Conservation (phyloP, 2,888 invertebrate species). For the Eurois occulta region DNA sequence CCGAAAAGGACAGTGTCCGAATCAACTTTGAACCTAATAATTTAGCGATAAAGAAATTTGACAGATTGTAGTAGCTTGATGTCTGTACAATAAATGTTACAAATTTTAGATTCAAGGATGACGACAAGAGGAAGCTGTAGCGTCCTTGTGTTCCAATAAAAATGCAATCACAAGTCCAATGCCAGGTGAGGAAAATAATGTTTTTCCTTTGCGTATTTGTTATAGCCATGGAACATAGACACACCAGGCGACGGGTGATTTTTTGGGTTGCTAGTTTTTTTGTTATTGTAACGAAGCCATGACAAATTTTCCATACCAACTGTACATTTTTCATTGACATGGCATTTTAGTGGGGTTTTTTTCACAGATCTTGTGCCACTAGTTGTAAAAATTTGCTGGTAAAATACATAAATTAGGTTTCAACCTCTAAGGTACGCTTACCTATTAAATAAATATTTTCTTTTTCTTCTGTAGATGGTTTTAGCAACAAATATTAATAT, state of each 20-base stretch:
- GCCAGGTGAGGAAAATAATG: not conserved
- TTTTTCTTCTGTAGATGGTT: conserved; percentile 1
- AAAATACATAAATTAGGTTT: not conserved
- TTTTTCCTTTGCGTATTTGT: not conserved
- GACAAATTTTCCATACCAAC: too few species aligned
- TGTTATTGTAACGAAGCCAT: not conserved
- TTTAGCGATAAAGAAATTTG: too few species aligned
- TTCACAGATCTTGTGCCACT: not conserved
- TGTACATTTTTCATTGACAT: not conserved
- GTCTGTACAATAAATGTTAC: not conserved
- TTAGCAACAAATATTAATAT: conserved; percentile 14
- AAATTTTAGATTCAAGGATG: not conserved
- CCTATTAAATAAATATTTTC: conserved; percentile 1
- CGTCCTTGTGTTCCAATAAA: not conserved
- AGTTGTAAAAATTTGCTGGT: not conserved
- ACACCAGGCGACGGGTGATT: not conserved
- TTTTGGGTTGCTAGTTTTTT: not conserved
- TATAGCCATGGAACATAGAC: not conserved
- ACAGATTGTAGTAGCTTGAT: too few species aligned
- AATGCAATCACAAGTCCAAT: not conserved
- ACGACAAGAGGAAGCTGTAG: not conserved
- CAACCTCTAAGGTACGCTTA: not conserved
- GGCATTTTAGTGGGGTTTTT: not conserved
- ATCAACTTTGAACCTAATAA: too few species aligned
- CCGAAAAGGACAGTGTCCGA: too few species aligned